Percentiles rank a stretch among this genome's conserved stretches.
Evolutionary conservation across 2,888 invertebrate genomes (phyloP).

Genomic region (Lepidochitona cinerea): DNA sequence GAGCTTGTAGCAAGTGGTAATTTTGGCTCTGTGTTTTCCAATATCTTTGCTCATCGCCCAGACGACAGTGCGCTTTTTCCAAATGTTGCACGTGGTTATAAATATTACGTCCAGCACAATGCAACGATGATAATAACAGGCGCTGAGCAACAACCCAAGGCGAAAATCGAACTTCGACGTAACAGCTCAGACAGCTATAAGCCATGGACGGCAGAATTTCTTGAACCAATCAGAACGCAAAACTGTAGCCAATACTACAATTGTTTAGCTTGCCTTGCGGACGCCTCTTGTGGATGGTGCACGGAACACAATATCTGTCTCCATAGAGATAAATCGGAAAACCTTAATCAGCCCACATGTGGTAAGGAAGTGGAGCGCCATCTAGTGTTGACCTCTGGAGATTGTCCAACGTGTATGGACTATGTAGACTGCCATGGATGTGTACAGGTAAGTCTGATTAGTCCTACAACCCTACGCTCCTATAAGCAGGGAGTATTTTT

Average conservation of each 20-base stretch:
- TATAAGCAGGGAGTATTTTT: too few relatives aligned
- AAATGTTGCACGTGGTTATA: slow-evolving; percentile 44
- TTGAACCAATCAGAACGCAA: slow-evolving; percentile 85
- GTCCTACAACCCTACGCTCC: too few relatives aligned
- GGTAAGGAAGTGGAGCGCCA: neutral
- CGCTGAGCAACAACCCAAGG: neutral
- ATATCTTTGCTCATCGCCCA: slow-evolving; percentile 30
- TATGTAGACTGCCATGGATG: slow-evolving; percentile 91
- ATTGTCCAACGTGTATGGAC: slow-evolving; percentile 91
- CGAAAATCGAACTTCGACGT: neutral
- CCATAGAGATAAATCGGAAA: neutral
- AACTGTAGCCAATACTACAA: slow-evolving; percentile 82
- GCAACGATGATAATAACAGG: slow-evolving; percentile 20
- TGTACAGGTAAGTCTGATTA: slow-evolving; percentile 77
- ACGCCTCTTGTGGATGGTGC: slow-evolving; percentile 94
- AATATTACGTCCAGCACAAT: slow-evolving; percentile 57
- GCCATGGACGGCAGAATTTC: slow-evolving; percentile 58
- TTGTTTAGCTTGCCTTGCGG: slow-evolving; percentile 89
- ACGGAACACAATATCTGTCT: neutral
- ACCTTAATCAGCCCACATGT: neutral
- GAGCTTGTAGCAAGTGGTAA: too few relatives aligned
- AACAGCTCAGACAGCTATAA: neutral
- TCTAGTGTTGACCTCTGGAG: slow-evolving; percentile 82
- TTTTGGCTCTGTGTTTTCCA: too few relatives aligned
- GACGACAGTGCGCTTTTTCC: slow-evolving; percentile 48